Conservation (phyloP, 1,140 invertebrate species). For the Bombus terrestris region DNA sequence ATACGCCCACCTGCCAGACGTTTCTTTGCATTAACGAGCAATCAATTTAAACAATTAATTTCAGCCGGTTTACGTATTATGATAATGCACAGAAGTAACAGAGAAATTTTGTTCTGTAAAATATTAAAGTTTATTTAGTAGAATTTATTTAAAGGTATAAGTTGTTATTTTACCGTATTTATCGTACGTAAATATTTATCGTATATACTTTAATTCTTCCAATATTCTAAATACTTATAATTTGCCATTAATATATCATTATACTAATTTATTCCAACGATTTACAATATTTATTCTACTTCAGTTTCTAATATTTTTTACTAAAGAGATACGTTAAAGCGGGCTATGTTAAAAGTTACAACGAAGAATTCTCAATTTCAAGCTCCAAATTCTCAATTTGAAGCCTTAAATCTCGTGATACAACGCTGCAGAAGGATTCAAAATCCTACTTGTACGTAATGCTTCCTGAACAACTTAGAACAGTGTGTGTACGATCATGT, state of each 20-base stretch:
- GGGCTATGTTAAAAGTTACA: no score
- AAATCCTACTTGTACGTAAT: not conserved
- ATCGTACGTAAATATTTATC: not conserved
- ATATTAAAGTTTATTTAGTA: not conserved
- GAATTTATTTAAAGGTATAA: not conserved
- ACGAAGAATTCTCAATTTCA: no score
- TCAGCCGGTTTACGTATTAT: not conserved
- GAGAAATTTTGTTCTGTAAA: not conserved
- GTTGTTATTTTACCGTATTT: not conserved
- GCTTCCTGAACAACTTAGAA: not conserved
- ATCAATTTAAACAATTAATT: slow-evolving; percentile 26
- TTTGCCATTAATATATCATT: not conserved
- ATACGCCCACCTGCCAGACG: not conserved
- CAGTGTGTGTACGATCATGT: not conserved
- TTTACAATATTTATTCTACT: not conserved
- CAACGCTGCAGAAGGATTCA: no score
- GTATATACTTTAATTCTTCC: not conserved
- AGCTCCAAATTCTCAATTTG: no score
- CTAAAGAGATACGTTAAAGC: no score
- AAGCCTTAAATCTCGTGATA: no score
- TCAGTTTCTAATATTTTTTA: no score
- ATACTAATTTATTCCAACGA: not conserved
- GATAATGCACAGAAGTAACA: not conserved
- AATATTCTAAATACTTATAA: not conserved
- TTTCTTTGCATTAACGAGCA: not conserved